phyloP scores from a whole-genome alignment of 2,797 vertebrate species.

The Hemitrygon akajei region DNA sequence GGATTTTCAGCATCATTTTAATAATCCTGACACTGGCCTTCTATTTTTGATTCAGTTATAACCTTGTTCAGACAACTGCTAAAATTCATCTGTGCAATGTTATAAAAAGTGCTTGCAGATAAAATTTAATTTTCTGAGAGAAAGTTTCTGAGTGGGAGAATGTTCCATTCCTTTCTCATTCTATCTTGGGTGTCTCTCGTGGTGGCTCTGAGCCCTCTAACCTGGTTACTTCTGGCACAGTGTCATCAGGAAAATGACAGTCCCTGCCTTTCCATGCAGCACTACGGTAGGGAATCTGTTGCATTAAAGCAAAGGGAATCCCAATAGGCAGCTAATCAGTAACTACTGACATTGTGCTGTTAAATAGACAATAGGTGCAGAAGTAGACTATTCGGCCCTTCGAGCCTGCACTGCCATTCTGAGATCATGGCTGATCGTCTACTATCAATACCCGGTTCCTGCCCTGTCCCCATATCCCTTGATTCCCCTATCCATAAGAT shows the following conservation, averaged over 20 bases:
- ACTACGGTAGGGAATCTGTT: background rate
- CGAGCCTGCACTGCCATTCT: too few relatives aligned
- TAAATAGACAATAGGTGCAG: too few relatives aligned
- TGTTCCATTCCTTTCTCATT: background rate
- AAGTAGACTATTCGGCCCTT: too few relatives aligned
- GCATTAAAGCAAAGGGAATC: background rate
- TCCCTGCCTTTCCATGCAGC: background rate
- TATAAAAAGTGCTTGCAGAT: too few relatives aligned
- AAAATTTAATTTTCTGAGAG: too few relatives aligned
- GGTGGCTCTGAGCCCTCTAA: background rate
- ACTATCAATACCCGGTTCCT: too few relatives aligned
- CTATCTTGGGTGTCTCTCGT: background rate
- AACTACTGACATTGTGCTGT: background rate
- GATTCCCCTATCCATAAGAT: too few relatives aligned
- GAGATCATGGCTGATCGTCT: too few relatives aligned
- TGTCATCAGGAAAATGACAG: background rate
- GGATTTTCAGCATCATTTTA: background rate
- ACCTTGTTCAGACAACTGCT: too few relatives aligned
- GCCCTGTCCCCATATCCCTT: too few relatives aligned
- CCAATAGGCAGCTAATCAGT: background rate
- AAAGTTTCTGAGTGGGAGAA: too few relatives aligned
- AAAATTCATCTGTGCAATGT: too few relatives aligned
- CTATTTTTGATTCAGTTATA: background rate
- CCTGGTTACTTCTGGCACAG: background rate
- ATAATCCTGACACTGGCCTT: background rate